Evolutionary conservation across 2,113 vertebrate species (phyloP), one percentile per base, ranked within the genome.

Genomic region (Microcebus jonahi): DNA sequence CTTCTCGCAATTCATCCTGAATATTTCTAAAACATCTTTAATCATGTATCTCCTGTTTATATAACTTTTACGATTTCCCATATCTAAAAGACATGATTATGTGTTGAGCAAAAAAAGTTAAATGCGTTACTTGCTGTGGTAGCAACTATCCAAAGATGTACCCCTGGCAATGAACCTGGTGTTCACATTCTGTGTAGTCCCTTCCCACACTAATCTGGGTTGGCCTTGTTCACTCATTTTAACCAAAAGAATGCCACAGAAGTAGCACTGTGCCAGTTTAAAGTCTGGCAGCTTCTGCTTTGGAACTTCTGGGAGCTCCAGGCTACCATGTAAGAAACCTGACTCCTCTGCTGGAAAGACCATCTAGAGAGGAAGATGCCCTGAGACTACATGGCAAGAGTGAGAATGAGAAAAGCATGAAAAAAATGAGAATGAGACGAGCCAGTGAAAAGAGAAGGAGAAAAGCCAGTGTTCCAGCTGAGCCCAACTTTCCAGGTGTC

Each of bases 11-110:
- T 84, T 76, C 48, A 76, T 18, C n/a, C 48, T 31, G 18, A n/a
- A 48, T 87, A 88, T 88, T 82, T 92, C 75, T 87, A 75, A 92
- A 71, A 81, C 17, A 87, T 23, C 57, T 81, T 77, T 27, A 86
- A 79, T n/a, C 73, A 91, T 36, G 21, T 27, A 53, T 65, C 42
- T 12, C 81, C n/a, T 81, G 15, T 81, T 73, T 81, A 21, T 10
- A 14, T 6, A 57, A 81, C 17, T 57, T 75, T 36, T 75, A 31
- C 25, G 67, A 91, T 88, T 81, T 91, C 31, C 31, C 12, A 20
- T 42, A 68, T 36, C 31, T 71, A 81, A 55, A 91, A 53, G n/a
- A 87, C 11, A 82, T 17, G 90, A 36, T 23, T 25, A 82, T 14
- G 23, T 59, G 48, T 39, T 6, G 3, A 88, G 77, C 77, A 82